These are phyloP conservation scores for Scaeva pyrastri DNA, from an alignment of 2,888 invertebrate genomes.

Conservation along the genomic window DNA sequence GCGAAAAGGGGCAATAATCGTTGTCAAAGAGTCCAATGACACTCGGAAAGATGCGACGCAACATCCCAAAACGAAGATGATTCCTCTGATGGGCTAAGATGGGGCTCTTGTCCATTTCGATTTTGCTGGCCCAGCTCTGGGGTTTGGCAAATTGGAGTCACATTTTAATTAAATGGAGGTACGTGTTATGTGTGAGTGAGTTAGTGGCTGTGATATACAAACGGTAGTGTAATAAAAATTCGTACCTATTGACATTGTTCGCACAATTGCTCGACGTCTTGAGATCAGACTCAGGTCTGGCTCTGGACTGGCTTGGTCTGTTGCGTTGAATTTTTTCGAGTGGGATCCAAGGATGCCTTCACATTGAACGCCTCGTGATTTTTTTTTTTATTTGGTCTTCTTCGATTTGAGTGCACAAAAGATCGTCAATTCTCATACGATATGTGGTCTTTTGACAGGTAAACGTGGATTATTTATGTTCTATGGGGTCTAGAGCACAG, in stretches of 20 bases:
- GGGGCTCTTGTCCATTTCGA: neutral
- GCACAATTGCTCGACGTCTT: slow-evolving; percentile 49
- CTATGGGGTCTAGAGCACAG: slow-evolving; percentile 63
- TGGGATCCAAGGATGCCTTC: slow-evolving; percentile 44
- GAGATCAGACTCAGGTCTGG: neutral
- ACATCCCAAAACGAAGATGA: slow-evolving; percentile 11
- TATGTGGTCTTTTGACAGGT: slow-evolving; percentile 71
- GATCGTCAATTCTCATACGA: slow-evolving; percentile 68
- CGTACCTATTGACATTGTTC: slow-evolving; percentile 73
- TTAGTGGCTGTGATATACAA: neutral
- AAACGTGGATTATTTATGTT: slow-evolving; percentile 73
- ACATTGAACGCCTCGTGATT: slow-evolving; percentile 41
- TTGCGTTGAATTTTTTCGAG: slow-evolving; percentile 13
- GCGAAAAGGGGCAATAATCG: slow-evolving; percentile 71
- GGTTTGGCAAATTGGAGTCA: slow-evolving; percentile 64
- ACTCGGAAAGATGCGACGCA: neutral
- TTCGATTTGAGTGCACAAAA: slow-evolving; percentile 36
- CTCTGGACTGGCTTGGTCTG: too few species aligned
- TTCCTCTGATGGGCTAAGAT: neutral
- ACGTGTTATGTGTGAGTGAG: slow-evolving; percentile 15
- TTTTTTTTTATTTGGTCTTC: too few species aligned
- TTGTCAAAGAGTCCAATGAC: slow-evolving; percentile 62
- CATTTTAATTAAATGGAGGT: slow-evolving; percentile 68
- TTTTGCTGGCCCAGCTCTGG: slow-evolving; percentile 7
- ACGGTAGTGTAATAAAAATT: slow-evolving; percentile 71